Percentiles rank a stretch among this genome's conserved stretches.
Conservation (phyloP, 2,888 invertebrate species). For the Xylota segnis region DNA sequence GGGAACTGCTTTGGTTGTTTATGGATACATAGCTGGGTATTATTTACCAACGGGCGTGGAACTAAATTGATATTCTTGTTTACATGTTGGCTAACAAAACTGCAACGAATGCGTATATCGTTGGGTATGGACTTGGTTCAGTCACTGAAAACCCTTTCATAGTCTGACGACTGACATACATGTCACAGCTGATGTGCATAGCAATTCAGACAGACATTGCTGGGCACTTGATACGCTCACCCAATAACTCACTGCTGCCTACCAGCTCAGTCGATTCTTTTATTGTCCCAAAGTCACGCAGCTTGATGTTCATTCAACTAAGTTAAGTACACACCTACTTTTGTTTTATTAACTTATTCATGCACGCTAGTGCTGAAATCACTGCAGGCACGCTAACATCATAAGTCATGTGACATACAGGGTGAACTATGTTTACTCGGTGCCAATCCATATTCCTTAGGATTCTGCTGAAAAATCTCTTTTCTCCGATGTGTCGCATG, state of each 20-base stretch:
- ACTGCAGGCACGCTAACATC: neutral
- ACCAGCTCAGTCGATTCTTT: neutral
- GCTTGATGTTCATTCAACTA: neutral
- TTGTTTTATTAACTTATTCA: slow-evolving; percentile 20
- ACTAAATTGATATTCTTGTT: too few species aligned
- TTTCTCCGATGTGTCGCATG: too few species aligned
- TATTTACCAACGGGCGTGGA: too few species aligned
- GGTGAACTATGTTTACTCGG: neutral
- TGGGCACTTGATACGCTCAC: neutral
- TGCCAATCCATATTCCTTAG: too few species aligned
- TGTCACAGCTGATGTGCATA: neutral
- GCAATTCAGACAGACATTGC: neutral
- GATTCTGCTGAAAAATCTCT: too few species aligned
- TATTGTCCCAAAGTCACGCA: neutral
- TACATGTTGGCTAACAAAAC: too few species aligned
- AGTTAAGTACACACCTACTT: neutral
- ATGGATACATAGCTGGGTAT: too few species aligned
- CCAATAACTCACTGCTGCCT: slow-evolving; percentile 9
- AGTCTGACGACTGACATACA: neutral
- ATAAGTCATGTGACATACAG: neutral
- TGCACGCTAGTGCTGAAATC: slow-evolving; percentile 29
- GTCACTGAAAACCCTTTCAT: too few species aligned
- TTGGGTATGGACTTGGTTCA: too few species aligned
- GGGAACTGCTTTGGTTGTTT: too few species aligned
- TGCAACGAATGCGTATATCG: too few species aligned